Conservation (phyloP, 2,113 vertebrate genomes). For the Halichoeres trimaculatus region DNA sequence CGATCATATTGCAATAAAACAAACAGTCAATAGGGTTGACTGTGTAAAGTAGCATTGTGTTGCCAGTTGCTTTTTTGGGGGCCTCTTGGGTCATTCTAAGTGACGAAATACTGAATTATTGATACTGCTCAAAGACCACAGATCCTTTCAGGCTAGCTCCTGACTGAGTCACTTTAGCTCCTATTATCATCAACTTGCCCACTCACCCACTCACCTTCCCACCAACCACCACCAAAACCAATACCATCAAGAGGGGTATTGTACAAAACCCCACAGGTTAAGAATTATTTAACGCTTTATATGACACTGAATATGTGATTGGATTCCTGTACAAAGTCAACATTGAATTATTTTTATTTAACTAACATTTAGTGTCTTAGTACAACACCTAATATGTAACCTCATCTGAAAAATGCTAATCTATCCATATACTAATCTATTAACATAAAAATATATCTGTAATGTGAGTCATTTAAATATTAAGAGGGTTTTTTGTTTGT, state of each 20-base stretch:
- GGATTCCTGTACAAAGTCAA: too few species aligned
- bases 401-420: too few species aligned
- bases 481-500: too few species aligned
- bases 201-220: conserved; percentile 34
- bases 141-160: conserved; percentile 59
- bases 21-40: conserved; percentile 49
- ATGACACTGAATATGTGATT: too few species aligned
- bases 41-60: conserved; percentile 56
- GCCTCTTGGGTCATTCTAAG: conserved; percentile 61
- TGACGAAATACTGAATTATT: conserved; percentile 77
- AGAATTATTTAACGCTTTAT: neutral
- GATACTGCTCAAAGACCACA: conserved; percentile 64
- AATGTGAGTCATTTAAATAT: too few species aligned
- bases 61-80: conserved; percentile 67
- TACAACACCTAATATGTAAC: too few species aligned
- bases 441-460: too few species aligned
- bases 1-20: conserved; percentile 56
- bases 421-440: too few species aligned
- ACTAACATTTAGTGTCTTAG: too few species aligned
- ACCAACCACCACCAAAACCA: conserved; percentile 1
- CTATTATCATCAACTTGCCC: conserved; percentile 38
- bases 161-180: conserved; percentile 62
- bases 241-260: conserved; percentile 18
- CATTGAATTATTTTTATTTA: too few species aligned
- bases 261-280: conserved; percentile 17